Evolutionary conservation across 2,888 invertebrate genomes (phyloP).

Genomic region (Athripsodes cinereus): DNA sequence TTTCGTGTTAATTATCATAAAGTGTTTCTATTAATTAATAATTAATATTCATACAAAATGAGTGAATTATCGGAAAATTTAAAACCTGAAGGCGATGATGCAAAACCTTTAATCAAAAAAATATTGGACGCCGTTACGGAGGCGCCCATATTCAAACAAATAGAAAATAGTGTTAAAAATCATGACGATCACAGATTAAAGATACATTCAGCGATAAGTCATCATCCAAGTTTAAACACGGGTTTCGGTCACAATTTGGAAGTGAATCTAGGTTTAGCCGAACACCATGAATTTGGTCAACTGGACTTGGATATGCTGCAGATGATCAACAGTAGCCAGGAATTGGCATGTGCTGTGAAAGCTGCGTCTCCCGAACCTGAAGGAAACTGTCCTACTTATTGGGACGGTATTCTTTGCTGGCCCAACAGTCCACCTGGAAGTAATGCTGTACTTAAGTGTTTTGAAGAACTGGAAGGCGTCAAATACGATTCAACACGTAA

Average conservation of each 20-base stretch:
- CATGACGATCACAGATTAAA: neutral
- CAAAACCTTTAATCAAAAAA: neutral
- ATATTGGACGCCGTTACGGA: conserved; percentile 9
- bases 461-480: conserved; percentile 70
- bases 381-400: conserved; percentile 58
- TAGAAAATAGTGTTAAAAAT: neutral
- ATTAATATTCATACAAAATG: too few relatives aligned
- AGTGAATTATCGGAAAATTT: conserved; percentile 2
- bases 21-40: too few relatives aligned
- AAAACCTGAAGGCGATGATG: neutral
- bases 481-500: conserved; percentile 78
- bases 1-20: too few relatives aligned
- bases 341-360: conserved; percentile 8
- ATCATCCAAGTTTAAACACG: neutral
- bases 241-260: conserved; percentile 8
- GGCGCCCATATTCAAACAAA: conserved; percentile 3
- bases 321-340: conserved; percentile 11
- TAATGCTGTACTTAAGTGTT: conserved; percentile 67
- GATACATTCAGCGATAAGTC: neutral
- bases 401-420: conserved; percentile 80
- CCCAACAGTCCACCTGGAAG: conserved; percentile 67
- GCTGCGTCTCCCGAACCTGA: conserved; percentile 2
- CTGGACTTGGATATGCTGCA: conserved; percentile 6
- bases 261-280: neutral
- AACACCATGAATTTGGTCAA: conserved; percentile 10